phyloP scores from a whole-genome alignment of 1,140 invertebrate genomes.

The Elymnias hypermnestra region DNA sequence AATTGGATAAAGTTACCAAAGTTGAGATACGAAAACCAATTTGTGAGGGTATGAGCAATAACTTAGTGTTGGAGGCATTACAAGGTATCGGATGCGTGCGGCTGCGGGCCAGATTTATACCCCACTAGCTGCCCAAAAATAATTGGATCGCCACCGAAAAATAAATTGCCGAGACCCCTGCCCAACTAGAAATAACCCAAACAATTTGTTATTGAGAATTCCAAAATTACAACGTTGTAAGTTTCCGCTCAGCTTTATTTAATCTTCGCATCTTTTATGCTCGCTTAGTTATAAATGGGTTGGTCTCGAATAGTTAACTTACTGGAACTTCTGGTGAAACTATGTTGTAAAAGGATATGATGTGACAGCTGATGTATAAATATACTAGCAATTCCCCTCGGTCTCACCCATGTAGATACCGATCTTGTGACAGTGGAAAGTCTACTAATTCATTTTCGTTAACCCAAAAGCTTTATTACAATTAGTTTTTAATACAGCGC shows the following conservation, averaged over 20 bases:
- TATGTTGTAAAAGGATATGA: too few relatives aligned
- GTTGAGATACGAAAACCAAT: conserved; percentile 15
- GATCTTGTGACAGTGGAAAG: too few relatives aligned
- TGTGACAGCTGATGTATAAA: too few relatives aligned
- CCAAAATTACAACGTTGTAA: conserved; percentile 42
- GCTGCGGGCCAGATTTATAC: conserved; percentile 53
- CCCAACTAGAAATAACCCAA: conserved; percentile 49
- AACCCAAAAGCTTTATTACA: too few relatives aligned
- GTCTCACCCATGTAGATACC: too few relatives aligned
- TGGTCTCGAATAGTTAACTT: too few relatives aligned
- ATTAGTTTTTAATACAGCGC: too few relatives aligned
- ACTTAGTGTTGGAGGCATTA: conserved; percentile 34
- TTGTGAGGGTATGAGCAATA: conserved; percentile 25
- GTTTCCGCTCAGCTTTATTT: conserved; percentile 29
- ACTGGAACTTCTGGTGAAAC: too few relatives aligned
- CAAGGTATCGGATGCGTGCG: conserved; percentile 45
- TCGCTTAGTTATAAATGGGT: conserved; percentile 7
- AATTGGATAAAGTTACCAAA: conserved; percentile 10
- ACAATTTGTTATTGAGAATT: conserved; percentile 61
- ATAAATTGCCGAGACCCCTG: conserved; percentile 51
- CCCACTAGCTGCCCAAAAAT: conserved; percentile 65
- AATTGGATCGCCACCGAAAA: conserved; percentile 70
- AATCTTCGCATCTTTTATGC: conserved; percentile 31
- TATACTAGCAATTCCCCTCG: too few relatives aligned
- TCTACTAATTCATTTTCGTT: too few relatives aligned